Base-by-base conservation (phyloP, 2,888 invertebrate species). In the Caenorhabditis doughertyi region DNA sequence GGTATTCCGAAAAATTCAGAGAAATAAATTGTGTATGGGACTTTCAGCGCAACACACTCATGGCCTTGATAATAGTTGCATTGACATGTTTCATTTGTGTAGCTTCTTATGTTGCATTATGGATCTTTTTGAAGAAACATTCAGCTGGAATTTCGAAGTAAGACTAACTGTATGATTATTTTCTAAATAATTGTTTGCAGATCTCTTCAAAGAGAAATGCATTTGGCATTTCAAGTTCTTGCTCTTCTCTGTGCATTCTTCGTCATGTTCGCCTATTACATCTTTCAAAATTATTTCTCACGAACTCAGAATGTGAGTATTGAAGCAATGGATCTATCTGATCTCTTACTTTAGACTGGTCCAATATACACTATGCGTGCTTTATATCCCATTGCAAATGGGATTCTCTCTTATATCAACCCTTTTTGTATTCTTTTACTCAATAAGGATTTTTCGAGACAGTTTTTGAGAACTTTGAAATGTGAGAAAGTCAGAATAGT, bases 391-490 rank as follows among this genome's bases (percentile, higher is more conserved):
- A 47, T 81, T 29, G 71, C 68, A 39, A 81, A 76, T 23, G 81
- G 71, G 23, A 72, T 76, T 13, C 65, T 81, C 13, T 81, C 81
- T 9, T 81, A 81, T 55, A 76, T 81, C 71, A 81, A 81, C 65
- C 76, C 81, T 25, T 81, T 51, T 18, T 73, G 71, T 21, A 51
- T 81, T 11, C 56, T 81, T 49, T 42, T 76, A 23, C 58, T 81
- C 7, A 81, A 81, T 62, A 51, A 55, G 13, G 80, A 80, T 39
- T 73, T 72, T 60, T 39, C 32, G 16, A 35, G 29, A 27, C 79
- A 79, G 44, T 79, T 79, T n/a, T 13, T 32, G 39, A 53, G 70
- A 47, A 55, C 70, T 23, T 47, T 79, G 23, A 79, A 62, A 60
- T 70, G 79, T 62, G 42, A 64, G 60, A 70, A 21, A 23, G 55